Evolutionary conservation across 2,113 vertebrate species (phyloP).

Genomic region (Tachuris rubrigastra): DNA sequence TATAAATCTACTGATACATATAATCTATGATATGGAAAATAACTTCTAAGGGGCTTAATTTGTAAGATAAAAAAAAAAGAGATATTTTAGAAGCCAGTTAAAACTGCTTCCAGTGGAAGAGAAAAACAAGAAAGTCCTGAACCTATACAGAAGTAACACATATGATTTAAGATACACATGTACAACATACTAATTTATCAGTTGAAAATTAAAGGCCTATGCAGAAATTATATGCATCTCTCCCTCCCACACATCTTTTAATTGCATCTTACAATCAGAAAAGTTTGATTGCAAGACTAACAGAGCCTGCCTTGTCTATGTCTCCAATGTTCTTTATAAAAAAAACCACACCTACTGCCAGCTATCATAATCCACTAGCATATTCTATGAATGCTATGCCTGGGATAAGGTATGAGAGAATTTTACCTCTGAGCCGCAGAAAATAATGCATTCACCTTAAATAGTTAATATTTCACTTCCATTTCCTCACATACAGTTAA

Average conservation of each 20-base stretch:
- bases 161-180: background rate
- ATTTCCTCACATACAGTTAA: background rate
- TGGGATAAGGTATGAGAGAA: background rate
- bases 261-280: background rate
- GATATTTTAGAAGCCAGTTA: background rate
- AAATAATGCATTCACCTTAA: background rate
- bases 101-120: background rate
- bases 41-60: background rate
- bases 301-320: background rate
- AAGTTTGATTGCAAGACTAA: background rate
- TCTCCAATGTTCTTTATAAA: background rate
- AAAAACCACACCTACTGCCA: background rate
- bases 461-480: background rate
- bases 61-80: background rate
- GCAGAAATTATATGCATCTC: background rate
- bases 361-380: background rate
- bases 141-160: background rate
- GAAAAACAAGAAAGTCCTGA: background rate
- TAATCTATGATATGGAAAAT: background rate
- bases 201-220: background rate
- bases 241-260: background rate
- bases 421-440: background rate
- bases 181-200: background rate
- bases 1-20: background rate
- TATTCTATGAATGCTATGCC: background rate